Conservation (phyloP, 2,888 invertebrate species). For the Penaeus monodon region DNA sequence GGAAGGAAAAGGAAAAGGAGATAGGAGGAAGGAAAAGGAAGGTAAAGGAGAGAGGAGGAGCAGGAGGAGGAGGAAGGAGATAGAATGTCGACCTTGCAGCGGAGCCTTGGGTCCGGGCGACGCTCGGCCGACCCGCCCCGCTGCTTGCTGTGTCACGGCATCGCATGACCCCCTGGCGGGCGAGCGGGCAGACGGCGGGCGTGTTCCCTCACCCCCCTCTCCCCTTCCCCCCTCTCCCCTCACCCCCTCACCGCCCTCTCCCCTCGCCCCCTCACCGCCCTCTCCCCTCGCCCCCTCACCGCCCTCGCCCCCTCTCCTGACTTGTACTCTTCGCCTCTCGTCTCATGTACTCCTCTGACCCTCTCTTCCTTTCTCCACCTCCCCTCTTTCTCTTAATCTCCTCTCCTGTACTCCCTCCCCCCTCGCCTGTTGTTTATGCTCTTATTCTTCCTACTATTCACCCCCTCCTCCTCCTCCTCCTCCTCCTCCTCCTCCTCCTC, state of each 20-base stretch:
- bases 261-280: background rate
- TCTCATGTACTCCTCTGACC: background rate
- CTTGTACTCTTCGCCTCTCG: background rate
- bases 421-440: no score
- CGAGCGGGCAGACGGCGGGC: background rate
- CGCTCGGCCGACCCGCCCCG: no score
- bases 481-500: background rate
- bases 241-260: background rate
- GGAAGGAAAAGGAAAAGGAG: background rate
- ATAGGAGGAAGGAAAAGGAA: background rate
- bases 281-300: no score
- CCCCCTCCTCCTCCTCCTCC: no score
- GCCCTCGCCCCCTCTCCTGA: background rate
- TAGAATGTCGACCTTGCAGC: background rate
- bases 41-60: no score
- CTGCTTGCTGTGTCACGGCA: no score
- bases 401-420: no score
- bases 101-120: background rate
- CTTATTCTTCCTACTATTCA: no score
- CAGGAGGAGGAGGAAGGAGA: no score
- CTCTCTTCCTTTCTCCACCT: background rate
- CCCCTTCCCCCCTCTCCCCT: background rate
- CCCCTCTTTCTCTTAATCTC: no score
- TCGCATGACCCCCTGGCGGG: background rate
- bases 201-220: background rate